Evolutionary conservation across 2,797 vertebrate species (phyloP).

Genomic region (Philypnodon macrostomus): DNA sequence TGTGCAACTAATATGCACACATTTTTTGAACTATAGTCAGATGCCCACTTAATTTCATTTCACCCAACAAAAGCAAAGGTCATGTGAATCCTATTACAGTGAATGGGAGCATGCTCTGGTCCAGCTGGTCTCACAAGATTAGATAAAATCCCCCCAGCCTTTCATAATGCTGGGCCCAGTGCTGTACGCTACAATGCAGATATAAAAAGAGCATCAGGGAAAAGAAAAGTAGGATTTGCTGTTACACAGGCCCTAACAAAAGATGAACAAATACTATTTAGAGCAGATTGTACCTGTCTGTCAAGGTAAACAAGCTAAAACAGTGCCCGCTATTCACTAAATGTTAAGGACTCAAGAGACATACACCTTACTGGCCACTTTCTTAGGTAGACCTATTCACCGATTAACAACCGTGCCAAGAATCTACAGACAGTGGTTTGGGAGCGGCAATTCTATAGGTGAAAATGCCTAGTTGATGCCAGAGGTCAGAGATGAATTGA

Average conservation of each 20-base stretch:
- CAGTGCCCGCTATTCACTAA: too few relatives aligned
- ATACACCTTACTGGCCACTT: too few relatives aligned
- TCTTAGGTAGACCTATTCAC: too few relatives aligned
- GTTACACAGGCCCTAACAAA: constrained; percentile 3
- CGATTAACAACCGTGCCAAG: too few relatives aligned
- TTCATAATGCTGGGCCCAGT: constrained; percentile 5
- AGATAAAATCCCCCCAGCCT: constrained; percentile 20
- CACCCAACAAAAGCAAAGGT: constrained; percentile 34
- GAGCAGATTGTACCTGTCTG: neutral
- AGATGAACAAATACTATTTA: constrained; percentile 6
- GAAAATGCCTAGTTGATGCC: too few relatives aligned
- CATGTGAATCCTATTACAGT: constrained; percentile 35
- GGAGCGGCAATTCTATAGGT: too few relatives aligned
- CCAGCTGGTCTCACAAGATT: constrained; percentile 47
- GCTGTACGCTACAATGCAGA: neutral
- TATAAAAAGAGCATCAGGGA: neutral
- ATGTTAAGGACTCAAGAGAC: too few relatives aligned
- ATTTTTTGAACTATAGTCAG: constrained; percentile 3
- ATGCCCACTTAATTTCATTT: constrained; percentile 24
- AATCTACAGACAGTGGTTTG: too few relatives aligned
- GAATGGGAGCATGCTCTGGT: constrained; percentile 19
- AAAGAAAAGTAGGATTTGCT: neutral
- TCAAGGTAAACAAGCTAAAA: neutral
- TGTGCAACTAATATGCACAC: neutral
- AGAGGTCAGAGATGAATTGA: too few relatives aligned